These are phyloP conservation scores for Himalopsyche tibetana DNA, from an alignment of 2,888 invertebrate species.

Conservation along the genomic window DNA sequence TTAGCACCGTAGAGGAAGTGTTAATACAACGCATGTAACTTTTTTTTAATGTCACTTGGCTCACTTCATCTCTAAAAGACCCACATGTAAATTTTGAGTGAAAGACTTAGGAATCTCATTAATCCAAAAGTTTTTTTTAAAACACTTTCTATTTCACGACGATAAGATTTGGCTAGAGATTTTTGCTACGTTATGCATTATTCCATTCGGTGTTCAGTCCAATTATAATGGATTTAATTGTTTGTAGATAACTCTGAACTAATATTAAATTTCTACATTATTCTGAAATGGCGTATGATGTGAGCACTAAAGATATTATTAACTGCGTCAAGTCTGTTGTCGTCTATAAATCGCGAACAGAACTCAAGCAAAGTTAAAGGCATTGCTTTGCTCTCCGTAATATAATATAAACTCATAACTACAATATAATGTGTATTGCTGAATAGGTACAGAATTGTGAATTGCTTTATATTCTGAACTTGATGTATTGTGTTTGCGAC, in stretches of 20 bases:
- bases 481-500: conserved; percentile 10
- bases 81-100: no score
- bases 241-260: background rate
- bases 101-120: no score
- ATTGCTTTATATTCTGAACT: conserved; percentile 16
- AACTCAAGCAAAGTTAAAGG: background rate
- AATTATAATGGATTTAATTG: no score
- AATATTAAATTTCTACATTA: background rate
- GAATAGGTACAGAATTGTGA: conserved; percentile 22
- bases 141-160: no score
- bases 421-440: conserved; percentile 12
- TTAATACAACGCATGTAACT: no score
- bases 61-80: no score
- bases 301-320: conserved; percentile 5
- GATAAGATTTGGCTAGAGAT: no score
- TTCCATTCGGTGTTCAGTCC: no score
- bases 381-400: background rate
- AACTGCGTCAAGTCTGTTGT: conserved; percentile 4
- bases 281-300: background rate
- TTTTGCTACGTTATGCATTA: no score
- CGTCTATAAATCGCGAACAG: conserved; percentile 27
- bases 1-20: no score
- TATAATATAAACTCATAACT: conserved; percentile 18
- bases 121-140: no score
- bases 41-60: no score